Evolutionary conservation across 2,888 invertebrate genomes (phyloP), one percentile per base, ranked within the genome.

Genomic region (Drosophila kuntzei): DNA sequence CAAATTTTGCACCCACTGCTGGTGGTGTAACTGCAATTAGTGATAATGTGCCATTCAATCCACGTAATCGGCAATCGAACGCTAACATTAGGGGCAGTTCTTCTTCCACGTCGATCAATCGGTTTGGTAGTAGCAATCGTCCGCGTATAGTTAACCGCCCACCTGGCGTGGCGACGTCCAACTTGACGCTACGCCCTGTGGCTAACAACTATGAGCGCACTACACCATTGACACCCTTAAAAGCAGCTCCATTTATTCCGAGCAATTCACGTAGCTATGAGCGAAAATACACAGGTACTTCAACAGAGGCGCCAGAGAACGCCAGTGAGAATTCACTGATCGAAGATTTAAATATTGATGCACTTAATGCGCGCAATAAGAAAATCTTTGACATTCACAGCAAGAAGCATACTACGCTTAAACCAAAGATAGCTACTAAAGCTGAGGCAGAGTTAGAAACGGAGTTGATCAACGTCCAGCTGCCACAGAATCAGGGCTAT

Each of bases 331-430:
- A 90, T 22, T 85, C 90, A 7, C 80, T 91, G 20, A 89, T 91
- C 32, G 92, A 92, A 72, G 93, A 93, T 58, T 86, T 93, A 7
- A 92, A 94, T 73, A 92, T 93, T 32, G 93, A 93, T 80, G 93
- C 93, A 8, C 83, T 94, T 18, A 93, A 93, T 89, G 93, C 93
- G 36, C 92, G 93, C 72, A 94, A 94, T 71, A 94, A 93, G 77
- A 93, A 93, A 83, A 90, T 94, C 50, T 94, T 94, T 71, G 90
- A 92, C 68, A 92, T 91, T 67, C 91, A 93, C 70, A 93, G 91
- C 80, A 92, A 92, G 63, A 92, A 92, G 85, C 92, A 92, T 75
- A 91, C 92, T 49, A 89, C 90, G n/a, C 74, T 87, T 11, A 91
- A 88, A 69, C 91, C 90, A 41, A 91, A 91, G 74, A 63, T 78